A percentile compares a stretch with the other conserved stretches of the same genome.
Evolutionary conservation across 1,140 invertebrate genomes (phyloP).

Genomic region (Temnothorax curvispinosus): DNA sequence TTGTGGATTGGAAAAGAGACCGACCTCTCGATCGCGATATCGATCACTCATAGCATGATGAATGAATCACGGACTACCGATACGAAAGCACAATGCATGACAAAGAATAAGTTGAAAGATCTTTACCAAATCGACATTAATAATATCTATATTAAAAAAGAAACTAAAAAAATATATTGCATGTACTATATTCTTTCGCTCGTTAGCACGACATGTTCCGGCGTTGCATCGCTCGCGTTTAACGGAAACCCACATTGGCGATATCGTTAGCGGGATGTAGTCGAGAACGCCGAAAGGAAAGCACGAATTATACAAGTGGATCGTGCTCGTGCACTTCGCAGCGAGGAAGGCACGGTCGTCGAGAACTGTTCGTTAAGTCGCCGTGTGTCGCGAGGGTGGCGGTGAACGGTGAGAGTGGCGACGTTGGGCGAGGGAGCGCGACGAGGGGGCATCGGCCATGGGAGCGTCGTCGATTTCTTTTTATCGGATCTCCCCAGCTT

Average conservation of each 20-base stretch:
- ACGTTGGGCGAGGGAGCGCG: neutral
- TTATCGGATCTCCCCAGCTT: constrained; percentile 4
- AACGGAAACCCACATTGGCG: neutral
- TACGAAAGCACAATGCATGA: neutral
- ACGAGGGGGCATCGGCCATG: constrained; percentile 14
- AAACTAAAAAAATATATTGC: neutral
- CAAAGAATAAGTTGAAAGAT: neutral
- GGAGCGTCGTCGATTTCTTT: constrained; percentile 40
- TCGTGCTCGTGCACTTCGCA: constrained; percentile 39
- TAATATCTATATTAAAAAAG: neutral
- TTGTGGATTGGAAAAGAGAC: constrained; percentile 30
- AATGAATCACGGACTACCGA: constrained; percentile 23
- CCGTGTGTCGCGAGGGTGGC: constrained; percentile 33
- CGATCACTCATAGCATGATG: neutral
- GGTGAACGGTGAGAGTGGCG: neutral
- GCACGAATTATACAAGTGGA: constrained; percentile 58
- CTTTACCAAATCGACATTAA: neutral
- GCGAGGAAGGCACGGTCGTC: neutral
- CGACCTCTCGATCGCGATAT: neutral
- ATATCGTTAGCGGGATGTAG: constrained; percentile 9
- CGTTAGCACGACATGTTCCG: neutral
- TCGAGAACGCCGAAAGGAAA: constrained; percentile 20
- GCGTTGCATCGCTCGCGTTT: neutral
- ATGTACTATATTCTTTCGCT: neutral
- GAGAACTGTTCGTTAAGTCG: constrained; percentile 33